Evolutionary conservation across 2,888 invertebrate genomes (phyloP), one percentile per base, ranked within the genome.

Genomic region (Eristalinus sepulchralis): DNA sequence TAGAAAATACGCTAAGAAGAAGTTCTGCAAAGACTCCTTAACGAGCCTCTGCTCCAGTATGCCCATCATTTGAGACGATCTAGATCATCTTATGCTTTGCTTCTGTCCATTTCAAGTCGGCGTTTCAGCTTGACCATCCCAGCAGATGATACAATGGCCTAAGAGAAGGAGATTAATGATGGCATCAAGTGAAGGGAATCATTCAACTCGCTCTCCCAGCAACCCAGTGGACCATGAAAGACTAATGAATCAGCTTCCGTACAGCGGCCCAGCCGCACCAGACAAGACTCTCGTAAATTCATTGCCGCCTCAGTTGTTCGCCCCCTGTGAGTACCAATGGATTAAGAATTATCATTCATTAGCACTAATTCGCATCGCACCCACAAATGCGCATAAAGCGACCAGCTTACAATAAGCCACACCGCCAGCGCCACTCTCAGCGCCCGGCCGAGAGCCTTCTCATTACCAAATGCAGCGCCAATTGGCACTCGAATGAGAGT

Each of bases 401-500:
- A 17, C 47, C 47, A 17, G 47, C 47, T 47, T 17, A 47, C 47
- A n/a, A 17, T 47, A 47, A 47, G 47, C 47, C 47, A 47, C 47
- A 47, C 17, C 47, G 17, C 47, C 47, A 47, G 47, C 47, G n/a
- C 47, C 47, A 47, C 47, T 47, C 8, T 47, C 47, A 47, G 17
- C n/a, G 47, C 8, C 17, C 47, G 47, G 0, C 47, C 3, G 47
- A 47, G 47, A 47, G 47, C 17, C 47, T 47, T 47, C 47, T 47
- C 47, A 67, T 34, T 63, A 31, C 68, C 62, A 66, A 63, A 63
- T 75, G 53, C 77, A 75, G 64, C 70, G 59, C 55, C 86, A 75
- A 83, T 82, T 66, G 82, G 60, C 60, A 85, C 66, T 79, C 78
- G 47, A 75, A 75, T 71, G 75, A 66, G 47, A 86, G 83, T 86